Percentiles rank a stretch among this genome's conserved stretches.
These are phyloP conservation scores for Anarhynchus alexandrinus DNA, from an alignment of 2,113 vertebrate genomes.

Conservation along the genomic window DNA sequence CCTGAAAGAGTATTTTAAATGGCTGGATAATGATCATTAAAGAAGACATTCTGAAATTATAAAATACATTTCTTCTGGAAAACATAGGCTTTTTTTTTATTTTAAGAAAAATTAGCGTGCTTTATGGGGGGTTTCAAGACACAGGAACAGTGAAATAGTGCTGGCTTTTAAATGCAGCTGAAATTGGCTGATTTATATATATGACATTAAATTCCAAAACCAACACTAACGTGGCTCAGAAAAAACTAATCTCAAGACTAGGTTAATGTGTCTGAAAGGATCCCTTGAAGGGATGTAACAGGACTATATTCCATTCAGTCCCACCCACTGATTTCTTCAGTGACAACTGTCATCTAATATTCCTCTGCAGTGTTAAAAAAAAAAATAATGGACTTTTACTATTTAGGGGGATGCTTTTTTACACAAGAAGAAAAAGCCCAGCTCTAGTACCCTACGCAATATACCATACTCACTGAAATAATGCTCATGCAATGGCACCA, in stretches of 20 bases:
- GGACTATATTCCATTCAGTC: not conserved
- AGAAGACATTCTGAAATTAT: not conserved
- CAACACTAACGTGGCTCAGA: not conserved
- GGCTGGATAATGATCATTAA: not conserved
- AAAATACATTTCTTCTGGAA: not conserved
- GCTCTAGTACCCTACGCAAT: not conserved
- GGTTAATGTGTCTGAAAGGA: not conserved
- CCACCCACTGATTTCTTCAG: not conserved
- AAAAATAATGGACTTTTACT: not conserved
- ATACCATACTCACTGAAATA: not conserved
- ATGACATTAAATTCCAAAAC: not conserved
- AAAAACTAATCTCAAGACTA: not conserved
- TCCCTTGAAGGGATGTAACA: not conserved
- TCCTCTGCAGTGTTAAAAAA: not conserved
- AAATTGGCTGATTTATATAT: not conserved
- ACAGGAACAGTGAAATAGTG: not conserved
- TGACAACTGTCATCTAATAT: not conserved
- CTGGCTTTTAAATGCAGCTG: not conserved
- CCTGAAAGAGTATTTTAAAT: not conserved
- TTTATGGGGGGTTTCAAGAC: not conserved
- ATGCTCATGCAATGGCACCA: rapidly evolving
- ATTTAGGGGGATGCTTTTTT: not conserved
- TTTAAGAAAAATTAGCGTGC: not conserved
- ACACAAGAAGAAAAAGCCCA: not conserved
- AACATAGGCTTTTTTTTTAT: not conserved